Base-by-base conservation (phyloP, 2,797 vertebrate species). In the Gallinago nigripennis region DNA sequence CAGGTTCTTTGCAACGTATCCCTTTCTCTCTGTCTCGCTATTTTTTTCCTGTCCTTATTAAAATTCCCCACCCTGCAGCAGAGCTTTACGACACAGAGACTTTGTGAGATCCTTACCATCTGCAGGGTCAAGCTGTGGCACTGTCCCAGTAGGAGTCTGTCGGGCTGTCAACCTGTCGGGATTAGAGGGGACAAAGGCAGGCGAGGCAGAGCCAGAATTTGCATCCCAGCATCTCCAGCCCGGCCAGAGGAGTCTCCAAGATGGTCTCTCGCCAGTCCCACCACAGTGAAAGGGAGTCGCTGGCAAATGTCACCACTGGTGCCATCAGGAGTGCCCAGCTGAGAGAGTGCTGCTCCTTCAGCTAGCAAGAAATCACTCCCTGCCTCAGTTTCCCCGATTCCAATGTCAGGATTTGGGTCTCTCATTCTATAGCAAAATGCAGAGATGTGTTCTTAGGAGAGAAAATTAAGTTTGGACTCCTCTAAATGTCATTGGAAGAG, bases 11-110 rank as follows among this genome's bases (percentile, higher is more conserved):
- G 90, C 56, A 27, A 18, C 8, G 58, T 41, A 68, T 95, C 91
- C 91, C 81, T 90, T 84, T 70, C 94, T 95, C 91, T 78, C 92
- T 19, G 14, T 79, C 89, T 91, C 2, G 17, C 80, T 94, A 31
- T 37, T 37, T 76, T 94, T 87, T 87, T 30, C 78, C 76, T 51
- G 69, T 70, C 92, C 94, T 95, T 92, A 96, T 96, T 96, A 96
- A 97, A 94, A 94, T 96, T 96, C 95, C 63, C 87, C 69, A 86
- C 50, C 76, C 85, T 82, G 89, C 94, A 94, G 95, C 94, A 96
- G 91, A 88, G 87, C 92, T 95, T 18, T 83, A 39, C 1, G 4
- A 88, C 81, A 69, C 3, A 1, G 89, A 94, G 82, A 65, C 92
- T 79, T 72, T 8, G 41, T 0, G 10, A 93, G 92, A 56, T 85